Evolutionary conservation across 2,797 vertebrate genomes (phyloP).

Genomic region (Euthynnus affinis): DNA sequence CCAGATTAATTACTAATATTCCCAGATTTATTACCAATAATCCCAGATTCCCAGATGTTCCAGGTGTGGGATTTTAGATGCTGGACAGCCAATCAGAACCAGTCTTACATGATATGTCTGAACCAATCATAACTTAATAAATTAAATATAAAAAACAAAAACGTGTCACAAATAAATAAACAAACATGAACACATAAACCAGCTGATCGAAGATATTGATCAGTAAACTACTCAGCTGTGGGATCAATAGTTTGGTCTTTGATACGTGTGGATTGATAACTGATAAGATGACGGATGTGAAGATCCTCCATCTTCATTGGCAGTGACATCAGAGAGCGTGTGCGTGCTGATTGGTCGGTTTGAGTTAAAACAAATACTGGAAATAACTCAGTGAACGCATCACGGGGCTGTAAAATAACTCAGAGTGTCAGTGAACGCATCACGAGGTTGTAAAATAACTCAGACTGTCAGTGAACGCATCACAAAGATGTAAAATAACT

Average conservation of each 20-base stretch:
- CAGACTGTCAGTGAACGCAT: no score
- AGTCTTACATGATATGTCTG: background rate
- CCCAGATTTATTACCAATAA: no score
- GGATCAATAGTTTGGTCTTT: constrained; percentile 21
- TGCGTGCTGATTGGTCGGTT: constrained; percentile 49
- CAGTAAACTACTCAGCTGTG: constrained; percentile 13
- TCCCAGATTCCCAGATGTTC: no score
- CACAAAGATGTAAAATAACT: no score
- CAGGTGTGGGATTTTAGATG: background rate
- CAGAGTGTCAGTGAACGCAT: no score
- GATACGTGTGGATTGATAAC: constrained; percentile 14
- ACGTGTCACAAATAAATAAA: background rate
- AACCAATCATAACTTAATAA: background rate
- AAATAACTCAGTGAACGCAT: no score
- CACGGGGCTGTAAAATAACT: background rate
- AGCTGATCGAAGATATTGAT: background rate
- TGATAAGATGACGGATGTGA: background rate
- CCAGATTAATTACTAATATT: no score
- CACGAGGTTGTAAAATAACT: no score
- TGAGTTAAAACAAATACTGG: no score
- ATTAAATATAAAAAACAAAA: background rate
- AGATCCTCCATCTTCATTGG: constrained; percentile 4
- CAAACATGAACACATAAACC: background rate
- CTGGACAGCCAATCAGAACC: constrained; percentile 24
- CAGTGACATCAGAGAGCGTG: constrained; percentile 54